Conservation (phyloP, 30 jellyfish, hydroid and myxozoan species). For the Turritopsis dohrnii region DNA sequence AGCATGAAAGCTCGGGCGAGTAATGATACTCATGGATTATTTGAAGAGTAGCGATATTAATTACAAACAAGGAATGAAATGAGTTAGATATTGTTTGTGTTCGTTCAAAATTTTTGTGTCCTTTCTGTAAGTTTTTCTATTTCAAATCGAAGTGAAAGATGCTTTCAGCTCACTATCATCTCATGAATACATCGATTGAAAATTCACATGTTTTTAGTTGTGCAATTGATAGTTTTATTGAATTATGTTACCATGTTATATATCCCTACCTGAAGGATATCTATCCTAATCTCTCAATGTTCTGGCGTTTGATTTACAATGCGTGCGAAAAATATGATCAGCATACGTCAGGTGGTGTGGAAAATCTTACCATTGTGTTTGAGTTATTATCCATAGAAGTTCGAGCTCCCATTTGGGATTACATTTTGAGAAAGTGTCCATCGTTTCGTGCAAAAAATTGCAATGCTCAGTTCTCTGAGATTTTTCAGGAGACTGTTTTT, state of each 20-base stretch:
- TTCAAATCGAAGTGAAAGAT: too few relatives aligned
- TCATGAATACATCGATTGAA: background rate
- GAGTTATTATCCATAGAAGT: background rate
- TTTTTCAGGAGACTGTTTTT: background rate
- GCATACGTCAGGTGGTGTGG: background rate
- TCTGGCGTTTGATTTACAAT: background rate
- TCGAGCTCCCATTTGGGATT: background rate
- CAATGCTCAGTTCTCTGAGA: constrained; percentile 8
- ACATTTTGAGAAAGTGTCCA: background rate
- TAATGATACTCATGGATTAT: too few relatives aligned
- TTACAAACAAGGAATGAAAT: too few relatives aligned
- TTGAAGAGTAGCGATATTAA: too few relatives aligned
- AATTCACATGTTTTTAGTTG: background rate
- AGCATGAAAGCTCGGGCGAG: too few relatives aligned
- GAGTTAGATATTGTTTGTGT: too few relatives aligned
- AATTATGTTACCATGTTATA: background rate
- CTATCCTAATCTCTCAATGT: background rate
- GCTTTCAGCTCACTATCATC: background rate
- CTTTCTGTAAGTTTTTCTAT: too few relatives aligned
- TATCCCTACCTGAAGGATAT: background rate
- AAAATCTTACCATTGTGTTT: background rate
- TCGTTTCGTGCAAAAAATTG: background rate
- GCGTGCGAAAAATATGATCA: background rate
- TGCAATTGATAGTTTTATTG: background rate
- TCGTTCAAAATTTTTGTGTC: too few relatives aligned